Evolutionary conservation across 2,888 invertebrate genomes (phyloP), one percentile per base, ranked within the genome.

Genomic region (Chromoteleia sp.): DNA sequence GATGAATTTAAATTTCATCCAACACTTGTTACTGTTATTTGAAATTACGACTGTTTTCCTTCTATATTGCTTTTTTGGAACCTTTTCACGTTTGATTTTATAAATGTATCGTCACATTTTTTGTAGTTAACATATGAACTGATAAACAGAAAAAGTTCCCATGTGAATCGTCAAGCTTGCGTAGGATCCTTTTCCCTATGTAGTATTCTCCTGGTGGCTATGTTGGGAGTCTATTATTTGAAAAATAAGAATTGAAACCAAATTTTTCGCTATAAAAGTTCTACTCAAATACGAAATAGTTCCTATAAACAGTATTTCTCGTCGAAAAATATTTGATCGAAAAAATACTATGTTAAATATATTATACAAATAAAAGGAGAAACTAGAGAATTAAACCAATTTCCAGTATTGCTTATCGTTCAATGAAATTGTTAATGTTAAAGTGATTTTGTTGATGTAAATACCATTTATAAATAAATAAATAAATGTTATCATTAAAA

Each of bases 101-200:
- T 74, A 52, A 73, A 74, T 73, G 73, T 61, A 52, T 50, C 48
- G 14, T 70, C 21, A 56, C 63, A 30, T 74, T 15, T 25, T 45
- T 54, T 54, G 63, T 63, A 74, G 74, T 54, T 33, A 29, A 43
- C 10, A 17, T 50, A 36, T 29, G 12, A 70, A 45, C 21, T 14
- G 45, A 21, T 12, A 29, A 74, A 56, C 63, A 74, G 54, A 56
- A 74, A 74, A 74, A 74, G 74, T 74, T 74, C 63, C 63, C 36
- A 54, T 30, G 25, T 63, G 36, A 56, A 61, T 74, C 29, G 33
- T 61, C 2, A n/a, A 54, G 74, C 63, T 63, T 74, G 74, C 74
- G 74, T 74, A 74, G 63, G 63, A 74, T 74, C 74, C 74, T 74
- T 74, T 74, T 74, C 74, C 74, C 63, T 63, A 15, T 73, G 73